Evolutionary conservation across 2,797 vertebrate genomes (phyloP).

Genomic region (Tragelaphus eurycerus): DNA sequence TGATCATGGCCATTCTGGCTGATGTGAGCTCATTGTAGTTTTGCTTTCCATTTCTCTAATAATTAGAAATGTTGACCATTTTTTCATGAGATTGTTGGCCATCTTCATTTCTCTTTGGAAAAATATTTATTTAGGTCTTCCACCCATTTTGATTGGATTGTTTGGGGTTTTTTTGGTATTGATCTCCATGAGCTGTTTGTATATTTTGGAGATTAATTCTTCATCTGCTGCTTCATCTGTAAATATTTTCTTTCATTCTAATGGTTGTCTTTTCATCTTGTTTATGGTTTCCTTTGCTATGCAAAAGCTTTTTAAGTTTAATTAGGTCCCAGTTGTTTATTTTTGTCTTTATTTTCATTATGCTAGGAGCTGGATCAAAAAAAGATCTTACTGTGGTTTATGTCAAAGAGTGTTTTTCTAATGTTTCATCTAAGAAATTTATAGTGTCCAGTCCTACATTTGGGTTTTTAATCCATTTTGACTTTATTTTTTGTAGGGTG

Average conservation of each 20-base stretch:
- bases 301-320: neutral
- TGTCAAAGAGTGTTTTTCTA: neutral
- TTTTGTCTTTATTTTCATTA: neutral
- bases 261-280: fast-evolving
- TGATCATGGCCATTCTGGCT: no score
- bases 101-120: no score
- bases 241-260: neutral
- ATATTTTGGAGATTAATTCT: neutral
- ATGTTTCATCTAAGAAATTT: no score
- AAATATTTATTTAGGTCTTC: neutral
- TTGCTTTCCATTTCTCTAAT: no score
- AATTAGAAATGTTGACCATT: no score
- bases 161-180: neutral
- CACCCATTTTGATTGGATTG: neutral
- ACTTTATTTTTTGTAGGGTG: neutral
- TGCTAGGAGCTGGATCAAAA: neutral
- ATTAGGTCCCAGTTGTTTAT: neutral
- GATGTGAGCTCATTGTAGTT: no score
- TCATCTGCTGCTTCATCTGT: neutral
- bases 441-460: neutral
- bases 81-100: no score
- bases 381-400: neutral
- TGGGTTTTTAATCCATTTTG: neutral
- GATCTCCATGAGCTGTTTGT: neutral
- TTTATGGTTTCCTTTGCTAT: neutral